These are phyloP conservation scores for Rhopalosiphum padi DNA, from an alignment of 1,140 invertebrate genomes.

Conservation along the genomic window DNA sequence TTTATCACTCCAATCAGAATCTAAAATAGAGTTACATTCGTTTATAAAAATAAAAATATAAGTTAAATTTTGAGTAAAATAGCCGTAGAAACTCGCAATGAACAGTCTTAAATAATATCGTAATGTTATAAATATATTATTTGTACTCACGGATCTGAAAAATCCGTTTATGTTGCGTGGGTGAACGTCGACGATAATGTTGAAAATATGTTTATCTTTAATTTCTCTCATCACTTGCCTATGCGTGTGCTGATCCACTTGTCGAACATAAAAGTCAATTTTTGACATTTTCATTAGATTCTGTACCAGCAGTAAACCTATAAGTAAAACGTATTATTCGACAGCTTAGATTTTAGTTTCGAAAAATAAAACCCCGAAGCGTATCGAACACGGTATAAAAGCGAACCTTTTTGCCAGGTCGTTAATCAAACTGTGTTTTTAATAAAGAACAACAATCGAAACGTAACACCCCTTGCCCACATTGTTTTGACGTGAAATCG, in stretches of 20 bases:
- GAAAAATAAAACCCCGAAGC: neutral
- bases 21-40: neutral
- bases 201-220: conserved; percentile 81
- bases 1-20: too few relatives aligned
- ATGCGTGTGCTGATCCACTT: conserved; percentile 77
- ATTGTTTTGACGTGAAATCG: neutral
- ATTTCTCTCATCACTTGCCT: conserved; percentile 80
- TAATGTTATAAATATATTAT: neutral
- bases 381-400: neutral
- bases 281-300: conserved; percentile 76
- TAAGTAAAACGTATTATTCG: conserved; percentile 56
- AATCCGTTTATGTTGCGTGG: conserved; percentile 77
- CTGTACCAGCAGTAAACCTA: conserved; percentile 87
- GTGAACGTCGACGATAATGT: conserved; percentile 85
- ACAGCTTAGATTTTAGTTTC: conserved; percentile 30
- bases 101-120: neutral
- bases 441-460: conserved; percentile 38
- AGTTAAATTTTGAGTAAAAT: too few relatives aligned
- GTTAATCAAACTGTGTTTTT: conserved; percentile 40
- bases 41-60: too few relatives aligned
- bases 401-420: neutral
- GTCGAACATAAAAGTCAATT: conserved; percentile 84
- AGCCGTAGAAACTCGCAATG: too few relatives aligned
- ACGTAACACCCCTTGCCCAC: neutral
- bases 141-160: conserved; percentile 79